Evolutionary conservation across 2,797 vertebrate genomes (phyloP).

Genomic region (Pitangus sulphuratus): DNA sequence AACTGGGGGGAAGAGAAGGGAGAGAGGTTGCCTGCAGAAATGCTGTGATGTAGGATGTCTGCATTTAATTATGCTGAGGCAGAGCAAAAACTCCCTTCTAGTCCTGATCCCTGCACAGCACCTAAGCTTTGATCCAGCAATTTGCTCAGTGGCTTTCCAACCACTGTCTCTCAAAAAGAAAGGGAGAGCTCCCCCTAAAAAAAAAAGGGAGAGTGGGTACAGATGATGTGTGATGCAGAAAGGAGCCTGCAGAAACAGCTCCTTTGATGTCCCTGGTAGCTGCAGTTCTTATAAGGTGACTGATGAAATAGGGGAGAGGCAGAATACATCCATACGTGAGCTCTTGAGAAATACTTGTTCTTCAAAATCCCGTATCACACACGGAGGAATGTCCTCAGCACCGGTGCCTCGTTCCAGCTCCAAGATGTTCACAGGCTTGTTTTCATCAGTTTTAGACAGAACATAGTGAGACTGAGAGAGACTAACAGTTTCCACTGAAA

Average conservation of each 20-base stretch:
- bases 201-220: background rate
- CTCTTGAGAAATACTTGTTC: background rate
- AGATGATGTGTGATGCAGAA: background rate
- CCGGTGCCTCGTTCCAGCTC: accelerated
- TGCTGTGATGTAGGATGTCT: background rate
- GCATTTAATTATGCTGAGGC: background rate
- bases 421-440: background rate
- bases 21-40: background rate
- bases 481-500: background rate
- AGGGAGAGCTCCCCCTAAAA: background rate
- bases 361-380: background rate
- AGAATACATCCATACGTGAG: background rate
- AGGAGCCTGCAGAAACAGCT: background rate
- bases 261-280: background rate
- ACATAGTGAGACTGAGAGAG: background rate
- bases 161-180: background rate
- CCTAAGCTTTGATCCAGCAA: background rate
- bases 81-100: background rate
- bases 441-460: background rate
- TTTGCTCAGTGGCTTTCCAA: background rate
- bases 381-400: accelerated
- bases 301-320: background rate
- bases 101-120: background rate
- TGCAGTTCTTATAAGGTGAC: background rate
- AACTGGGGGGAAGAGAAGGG: background rate